Base-by-base conservation (phyloP, 2,113 vertebrate species). In the Anarhynchus alexandrinus region DNA sequence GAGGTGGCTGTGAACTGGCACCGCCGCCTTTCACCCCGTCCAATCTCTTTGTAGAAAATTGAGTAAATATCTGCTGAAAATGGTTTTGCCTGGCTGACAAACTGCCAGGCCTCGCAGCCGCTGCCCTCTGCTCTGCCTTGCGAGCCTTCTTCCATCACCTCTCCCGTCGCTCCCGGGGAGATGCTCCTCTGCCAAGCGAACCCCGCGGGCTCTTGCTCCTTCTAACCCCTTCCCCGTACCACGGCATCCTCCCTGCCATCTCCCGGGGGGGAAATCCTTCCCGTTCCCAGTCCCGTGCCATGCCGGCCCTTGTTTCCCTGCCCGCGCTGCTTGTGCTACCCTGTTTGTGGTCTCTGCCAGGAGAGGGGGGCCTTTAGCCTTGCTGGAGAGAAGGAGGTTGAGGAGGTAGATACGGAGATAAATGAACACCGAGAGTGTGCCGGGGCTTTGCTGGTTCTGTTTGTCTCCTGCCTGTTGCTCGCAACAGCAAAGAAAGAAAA, bases 301-400 rank as follows among this genome's bases (percentile, higher is more conserved):
- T 29, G 17, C 32, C 86, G 30, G 5, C 19, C 72, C n/a, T 66
- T 12, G 26, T 90, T 43, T 83, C 42, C 66, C 59, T 40, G 79
- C 87, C 70, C 5, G 30, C 55, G 91, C 59, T 40, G 79, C 87
- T 73, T 5, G 30, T 55, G 91, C 42, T 71, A 34, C 91, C 92
- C 74, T 93, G 77, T 96, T 95, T 94, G 82, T 97, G 94, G 94
- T 97, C 96, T 97, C 95, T 88, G 97, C 98, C 98, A 98, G 98
- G 98, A 98, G 98, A 98, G 97, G 98, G 98, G 98, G 85, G 95
- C 72, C 97, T 98, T 98, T 97, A 91, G 91, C 97, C 97, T 98
- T 82, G 87, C 94, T 94, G 92, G 86, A 25, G 92, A 96, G 76
- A 5, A 69, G 74, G 79, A 96, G 62, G 59, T 43, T 55, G 78